Percentiles rank a stretch among this genome's conserved stretches.
Conservation (phyloP, 2,888 invertebrate genomes). For the Pediacus dermestoides region DNA sequence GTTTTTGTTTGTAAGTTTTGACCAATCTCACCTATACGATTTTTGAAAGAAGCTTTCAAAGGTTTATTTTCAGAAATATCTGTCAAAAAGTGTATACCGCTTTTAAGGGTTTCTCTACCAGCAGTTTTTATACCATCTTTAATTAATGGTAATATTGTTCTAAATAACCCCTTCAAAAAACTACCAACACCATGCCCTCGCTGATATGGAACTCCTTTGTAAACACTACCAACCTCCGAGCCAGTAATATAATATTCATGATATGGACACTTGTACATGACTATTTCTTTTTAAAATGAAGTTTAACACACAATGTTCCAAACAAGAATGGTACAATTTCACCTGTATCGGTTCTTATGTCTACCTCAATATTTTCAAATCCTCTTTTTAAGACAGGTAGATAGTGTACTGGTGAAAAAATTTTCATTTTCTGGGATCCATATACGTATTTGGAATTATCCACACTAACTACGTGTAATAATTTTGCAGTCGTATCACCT, state of each 20-base stretch:
- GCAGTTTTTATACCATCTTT: background rate
- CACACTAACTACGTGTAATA: background rate
- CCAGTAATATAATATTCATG: background rate
- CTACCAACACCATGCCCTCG: background rate
- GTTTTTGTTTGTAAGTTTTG: background rate
- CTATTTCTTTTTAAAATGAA: background rate
- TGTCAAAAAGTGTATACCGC: background rate
- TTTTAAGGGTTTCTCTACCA: background rate
- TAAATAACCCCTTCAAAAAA: constrained; percentile 1
- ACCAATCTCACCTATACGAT: background rate
- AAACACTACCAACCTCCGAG: background rate
- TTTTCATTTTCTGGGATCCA: background rate
- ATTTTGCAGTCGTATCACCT: background rate
- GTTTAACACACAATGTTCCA: background rate
- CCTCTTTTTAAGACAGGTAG: background rate
- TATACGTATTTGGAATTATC: background rate
- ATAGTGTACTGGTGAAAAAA: background rate
- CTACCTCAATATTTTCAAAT: constrained; percentile 1
- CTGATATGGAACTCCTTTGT: background rate
- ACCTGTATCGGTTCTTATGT: background rate
- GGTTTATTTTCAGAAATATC: background rate
- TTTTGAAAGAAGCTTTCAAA: background rate
- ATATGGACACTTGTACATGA: background rate
- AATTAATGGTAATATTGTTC: background rate
- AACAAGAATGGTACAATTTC: background rate